Base-by-base conservation (phyloP, 2,888 invertebrate genomes). In the Formica aserva region DNA sequence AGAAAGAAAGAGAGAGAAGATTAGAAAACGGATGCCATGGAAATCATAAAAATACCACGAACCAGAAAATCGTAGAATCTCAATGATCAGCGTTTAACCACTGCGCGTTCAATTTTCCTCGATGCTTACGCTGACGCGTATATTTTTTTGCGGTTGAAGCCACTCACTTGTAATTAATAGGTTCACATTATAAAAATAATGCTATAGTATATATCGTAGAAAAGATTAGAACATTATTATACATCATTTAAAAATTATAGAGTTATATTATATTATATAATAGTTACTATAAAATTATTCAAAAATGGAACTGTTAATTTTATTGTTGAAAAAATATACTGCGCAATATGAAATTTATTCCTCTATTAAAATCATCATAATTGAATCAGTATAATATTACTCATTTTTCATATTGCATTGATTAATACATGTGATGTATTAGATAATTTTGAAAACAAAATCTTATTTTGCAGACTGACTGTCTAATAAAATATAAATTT, bases 401-500 rank as follows among this genome's bases (percentile, higher is more conserved):
- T 29, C 8, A 52, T 29, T 62, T 62, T 62, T 32, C 3, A 22
- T 45, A 1, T 41, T 6, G 15, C 9, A 29, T n/a, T 35, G 0
- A 52, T 69, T n/a, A 3, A 55, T 57, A 8, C 29, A 15, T 13
- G 32, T 9, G 5, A 48, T n/a, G 8, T 52, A 52, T 52, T 52
- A 52, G 8, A 52, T 52, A 52, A 52, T 52, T 52, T 32, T 26
- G n/a, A 55, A 38, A 55, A 38, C 38, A 26, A 57, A 18, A 57
- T 29, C 4, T 22, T 69, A 6, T 41, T 78, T 78, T 22, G 29
- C 57, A 57, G 22, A 1, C 41, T 52, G 32, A 55, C n/a, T 29
- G 38, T 13, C 3, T 22, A 4, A 18, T 85, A 85, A 80, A 74
- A 88, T 82, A 85, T 78, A 78, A 83, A 84, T 85, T 85, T 75